These are phyloP conservation scores for Casuarius casuarius DNA, from an alignment of 2,113 vertebrate genomes.

Conservation along the genomic window DNA sequence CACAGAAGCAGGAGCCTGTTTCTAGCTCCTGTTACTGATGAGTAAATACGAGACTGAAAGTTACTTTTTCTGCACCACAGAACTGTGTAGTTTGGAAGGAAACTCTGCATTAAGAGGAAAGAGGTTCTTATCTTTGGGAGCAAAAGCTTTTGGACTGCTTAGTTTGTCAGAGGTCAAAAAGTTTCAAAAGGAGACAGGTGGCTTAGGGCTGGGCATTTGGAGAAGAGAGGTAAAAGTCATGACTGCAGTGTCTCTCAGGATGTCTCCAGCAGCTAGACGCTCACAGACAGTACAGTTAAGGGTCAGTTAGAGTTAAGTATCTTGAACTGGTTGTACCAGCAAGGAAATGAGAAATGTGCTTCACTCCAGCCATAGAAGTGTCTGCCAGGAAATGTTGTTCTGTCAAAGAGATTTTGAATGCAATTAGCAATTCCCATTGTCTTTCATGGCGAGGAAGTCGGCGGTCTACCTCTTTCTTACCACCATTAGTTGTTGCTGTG, in stretches of 20 bases:
- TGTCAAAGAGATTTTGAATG: neutral
- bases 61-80: neutral
- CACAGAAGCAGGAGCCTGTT: neutral
- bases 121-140: neutral
- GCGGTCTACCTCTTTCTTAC: neutral
- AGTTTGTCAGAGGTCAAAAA: accelerated
- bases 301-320: too few species aligned
- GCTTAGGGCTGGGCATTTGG: neutral
- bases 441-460: neutral
- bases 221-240: neutral
- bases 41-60: neutral
- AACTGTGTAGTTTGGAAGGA: neutral
- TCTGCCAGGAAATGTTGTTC: neutral
- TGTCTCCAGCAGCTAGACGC: neutral
- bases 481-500: neutral
- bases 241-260: accelerated
- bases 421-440: neutral
- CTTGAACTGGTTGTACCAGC: neutral
- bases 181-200: neutral
- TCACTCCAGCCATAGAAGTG: neutral
- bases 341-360: neutral
- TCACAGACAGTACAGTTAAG: accelerated
- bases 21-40: neutral
- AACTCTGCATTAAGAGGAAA: neutral
- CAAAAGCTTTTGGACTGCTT: neutral